Percentiles rank a stretch among this genome's conserved stretches.
These are phyloP conservation scores for Luehdorfia chinensis DNA, from an alignment of 1,140 invertebrate species.

Conservation along the genomic window DNA sequence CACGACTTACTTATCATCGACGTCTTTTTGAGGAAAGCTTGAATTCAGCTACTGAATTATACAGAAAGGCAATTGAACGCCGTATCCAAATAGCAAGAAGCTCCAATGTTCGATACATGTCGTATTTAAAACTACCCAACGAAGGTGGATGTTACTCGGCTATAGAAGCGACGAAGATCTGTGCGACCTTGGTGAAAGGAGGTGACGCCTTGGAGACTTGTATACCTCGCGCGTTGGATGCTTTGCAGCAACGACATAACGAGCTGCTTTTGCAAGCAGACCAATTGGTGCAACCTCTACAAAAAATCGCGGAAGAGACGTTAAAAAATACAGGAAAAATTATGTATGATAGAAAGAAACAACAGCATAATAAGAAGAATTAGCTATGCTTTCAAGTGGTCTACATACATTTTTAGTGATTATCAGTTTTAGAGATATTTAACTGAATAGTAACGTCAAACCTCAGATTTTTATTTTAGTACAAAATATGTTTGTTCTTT, in stretches of 20 bases:
- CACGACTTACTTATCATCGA: constrained; percentile 40
- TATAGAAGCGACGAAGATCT: constrained; percentile 37
- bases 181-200: constrained; percentile 30
- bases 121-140: constrained; percentile 42
- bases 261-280: constrained; percentile 44
- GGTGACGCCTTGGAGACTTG: constrained; percentile 14
- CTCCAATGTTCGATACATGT: constrained; percentile 44
- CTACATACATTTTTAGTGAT: too few species aligned
- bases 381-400: too few species aligned
- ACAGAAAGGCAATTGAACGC: constrained; percentile 35
- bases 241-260: constrained; percentile 33
- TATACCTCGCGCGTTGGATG: constrained; percentile 27
- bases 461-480: too few species aligned
- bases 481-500: too few species aligned
- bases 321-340: constrained; percentile 23
- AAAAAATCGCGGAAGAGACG: constrained; percentile 33
- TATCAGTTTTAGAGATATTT: too few species aligned
- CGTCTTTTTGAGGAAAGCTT: constrained; percentile 46
- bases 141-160: constrained; percentile 52
- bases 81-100: constrained; percentile 44
- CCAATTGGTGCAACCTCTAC: constrained; percentile 34
- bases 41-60: constrained; percentile 26
- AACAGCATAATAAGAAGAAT: constrained; percentile 25
- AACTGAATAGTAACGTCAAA: too few species aligned
- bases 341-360: constrained; percentile 27